These are phyloP conservation scores for Ophioninae sp. DNA, from an alignment of 2,888 invertebrate genomes.

Conservation along the genomic window DNA sequence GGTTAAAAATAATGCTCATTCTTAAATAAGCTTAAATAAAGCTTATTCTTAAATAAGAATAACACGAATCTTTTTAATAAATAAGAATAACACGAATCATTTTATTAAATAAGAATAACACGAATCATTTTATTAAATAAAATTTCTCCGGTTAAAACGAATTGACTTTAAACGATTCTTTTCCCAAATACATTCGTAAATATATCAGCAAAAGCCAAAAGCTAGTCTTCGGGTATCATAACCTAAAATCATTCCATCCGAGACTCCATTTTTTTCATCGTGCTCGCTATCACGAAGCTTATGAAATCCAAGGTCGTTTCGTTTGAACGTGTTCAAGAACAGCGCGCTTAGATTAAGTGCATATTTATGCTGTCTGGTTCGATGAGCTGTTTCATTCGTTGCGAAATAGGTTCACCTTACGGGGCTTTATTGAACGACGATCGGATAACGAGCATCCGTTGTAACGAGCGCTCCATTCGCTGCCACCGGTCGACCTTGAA, in stretches of 20 bases:
- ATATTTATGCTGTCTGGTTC: constrained; percentile 8
- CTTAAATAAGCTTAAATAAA: no score
- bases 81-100: no score
- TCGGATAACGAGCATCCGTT: constrained; percentile 31
- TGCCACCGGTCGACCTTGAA: constrained; percentile 49
- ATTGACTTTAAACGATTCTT: not conserved
- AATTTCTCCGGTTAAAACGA: not conserved
- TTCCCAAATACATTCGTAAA: not conserved
- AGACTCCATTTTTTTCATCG: not conserved
- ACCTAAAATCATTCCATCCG: not conserved
- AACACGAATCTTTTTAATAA: no score
- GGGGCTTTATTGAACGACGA: constrained; percentile 11
- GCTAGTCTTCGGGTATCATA: no score
- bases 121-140: not conserved
- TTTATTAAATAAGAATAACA: not conserved
- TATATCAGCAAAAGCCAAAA: no score
- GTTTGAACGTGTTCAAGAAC: not conserved
- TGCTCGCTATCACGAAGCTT: no score
- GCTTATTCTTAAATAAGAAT: no score
- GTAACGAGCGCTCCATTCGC: constrained; percentile 16
- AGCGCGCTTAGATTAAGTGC: constrained; percentile 5
- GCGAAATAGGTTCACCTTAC: constrained; percentile 22
- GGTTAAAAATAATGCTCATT: not conserved
- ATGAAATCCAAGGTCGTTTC: not conserved
- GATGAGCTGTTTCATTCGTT: constrained; percentile 7